phyloP scores from a whole-genome alignment of 2,888 invertebrate species.

The Furcula furcula region DNA sequence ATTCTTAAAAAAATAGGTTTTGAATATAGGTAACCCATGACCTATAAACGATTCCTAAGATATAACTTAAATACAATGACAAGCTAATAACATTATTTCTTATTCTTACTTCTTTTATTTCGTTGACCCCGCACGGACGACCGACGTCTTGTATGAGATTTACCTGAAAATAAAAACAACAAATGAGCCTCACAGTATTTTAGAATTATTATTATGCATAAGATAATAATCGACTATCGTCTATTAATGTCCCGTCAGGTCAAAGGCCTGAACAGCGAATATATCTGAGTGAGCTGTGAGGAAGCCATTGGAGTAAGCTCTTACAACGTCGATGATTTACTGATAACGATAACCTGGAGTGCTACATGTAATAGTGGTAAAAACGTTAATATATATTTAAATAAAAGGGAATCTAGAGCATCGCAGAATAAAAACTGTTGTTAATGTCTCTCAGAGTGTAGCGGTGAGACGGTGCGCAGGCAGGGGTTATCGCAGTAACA shows the following conservation, averaged over 20 bases:
- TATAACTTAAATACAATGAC: no score
- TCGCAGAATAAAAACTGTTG: background rate
- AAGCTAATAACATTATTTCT: background rate
- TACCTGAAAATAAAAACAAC: constrained; percentile 59
- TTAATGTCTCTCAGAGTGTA: background rate
- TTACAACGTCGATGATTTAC: constrained; percentile 13
- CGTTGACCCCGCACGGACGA: constrained; percentile 81
- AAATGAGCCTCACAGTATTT: background rate
- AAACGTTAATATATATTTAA: background rate
- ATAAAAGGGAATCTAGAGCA: background rate
- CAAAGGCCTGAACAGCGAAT: constrained; percentile 15
- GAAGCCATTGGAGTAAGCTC: constrained; percentile 13
- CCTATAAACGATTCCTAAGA: no score
- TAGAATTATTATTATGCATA: background rate
- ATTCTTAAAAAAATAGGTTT: no score
- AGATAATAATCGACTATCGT: constrained; percentile 4
- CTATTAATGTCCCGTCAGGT: constrained; percentile 14
- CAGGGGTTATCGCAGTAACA: constrained; percentile 1
- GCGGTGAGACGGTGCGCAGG: background rate
- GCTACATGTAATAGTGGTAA: background rate
- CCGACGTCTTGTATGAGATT: constrained; percentile 82
- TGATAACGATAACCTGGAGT: background rate
- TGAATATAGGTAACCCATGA: no score
- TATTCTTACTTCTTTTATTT: constrained; percentile 73
- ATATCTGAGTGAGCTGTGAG: constrained; percentile 15